Percentiles rank a stretch among this genome's conserved stretches.
These are phyloP conservation scores for Syngnathus scovelli DNA, from an alignment of 2,113 vertebrate species.

Conservation along the genomic window DNA sequence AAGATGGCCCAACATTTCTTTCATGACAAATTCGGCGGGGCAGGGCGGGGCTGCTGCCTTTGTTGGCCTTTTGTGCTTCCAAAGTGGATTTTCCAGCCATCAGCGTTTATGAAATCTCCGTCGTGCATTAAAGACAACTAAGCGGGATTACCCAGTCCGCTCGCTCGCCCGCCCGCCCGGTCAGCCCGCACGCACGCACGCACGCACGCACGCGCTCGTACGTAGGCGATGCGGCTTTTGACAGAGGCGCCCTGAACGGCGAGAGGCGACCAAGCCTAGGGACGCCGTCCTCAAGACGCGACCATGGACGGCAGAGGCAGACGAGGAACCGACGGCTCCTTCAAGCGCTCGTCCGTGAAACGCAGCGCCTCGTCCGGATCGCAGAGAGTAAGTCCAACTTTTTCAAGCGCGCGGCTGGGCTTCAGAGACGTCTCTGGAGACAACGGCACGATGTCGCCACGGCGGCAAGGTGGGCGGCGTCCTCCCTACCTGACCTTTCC, in stretches of 20 bases:
- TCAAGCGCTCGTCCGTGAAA: conserved; percentile 75
- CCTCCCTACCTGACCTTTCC: too few relatives aligned
- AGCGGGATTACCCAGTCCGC: conserved; percentile 79
- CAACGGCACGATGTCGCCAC: too few relatives aligned
- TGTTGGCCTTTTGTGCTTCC: neutral
- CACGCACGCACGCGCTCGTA: conserved; percentile 16
- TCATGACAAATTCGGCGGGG: too few relatives aligned
- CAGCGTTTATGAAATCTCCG: conserved; percentile 90
- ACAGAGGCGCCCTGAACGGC: neutral
- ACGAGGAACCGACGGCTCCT: conserved; percentile 75
- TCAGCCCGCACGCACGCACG: neutral
- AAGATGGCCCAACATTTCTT: too few relatives aligned
- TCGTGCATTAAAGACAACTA: conserved; percentile 83
- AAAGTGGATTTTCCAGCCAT: conserved; percentile 83
- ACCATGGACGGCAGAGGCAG: conserved; percentile 58
- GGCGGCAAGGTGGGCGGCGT: too few relatives aligned
- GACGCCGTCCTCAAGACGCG: neutral
- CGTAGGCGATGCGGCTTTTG: conserved; percentile 11
- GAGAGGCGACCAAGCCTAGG: neutral
- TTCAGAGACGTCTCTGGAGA: too few relatives aligned
- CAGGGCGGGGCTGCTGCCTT: neutral
- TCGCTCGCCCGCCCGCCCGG: neutral
- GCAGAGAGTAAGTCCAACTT: conserved; percentile 79
- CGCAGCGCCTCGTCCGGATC: conserved; percentile 71
- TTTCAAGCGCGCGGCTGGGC: neutral